Conservation (phyloP, 2,888 invertebrate species). For the Cephus runcator region DNA sequence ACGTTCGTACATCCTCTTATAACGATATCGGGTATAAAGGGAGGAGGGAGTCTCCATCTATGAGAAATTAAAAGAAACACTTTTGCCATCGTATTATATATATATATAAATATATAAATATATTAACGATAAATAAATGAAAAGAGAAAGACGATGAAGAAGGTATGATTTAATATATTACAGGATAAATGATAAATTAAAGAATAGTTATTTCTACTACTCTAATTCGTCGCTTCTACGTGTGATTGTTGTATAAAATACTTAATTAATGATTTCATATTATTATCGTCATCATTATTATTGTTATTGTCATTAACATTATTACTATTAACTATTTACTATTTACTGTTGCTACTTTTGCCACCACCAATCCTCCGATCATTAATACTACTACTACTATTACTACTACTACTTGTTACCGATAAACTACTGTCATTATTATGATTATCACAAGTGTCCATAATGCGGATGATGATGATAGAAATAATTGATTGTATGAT, state of each 20-base stretch:
- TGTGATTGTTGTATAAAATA: slow-evolving; percentile 65
- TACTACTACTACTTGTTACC: slow-evolving; percentile 14
- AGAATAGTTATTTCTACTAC: slow-evolving; percentile 63
- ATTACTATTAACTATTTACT: slow-evolving; percentile 30
- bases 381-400: slow-evolving; percentile 35
- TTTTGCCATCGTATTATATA: slow-evolving; percentile 51
- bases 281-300: slow-evolving; percentile 39
- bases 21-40: slow-evolving; percentile 47
- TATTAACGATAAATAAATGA: slow-evolving; percentile 26
- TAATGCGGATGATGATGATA: slow-evolving; percentile 23
- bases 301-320: slow-evolving; percentile 38
- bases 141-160: slow-evolving; percentile 5
- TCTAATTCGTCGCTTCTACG: slow-evolving; percentile 65
- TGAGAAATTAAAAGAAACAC: slow-evolving; percentile 43
- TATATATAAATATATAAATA: slow-evolving; percentile 42
- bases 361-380: slow-evolving; percentile 29
- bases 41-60: slow-evolving; percentile 32
- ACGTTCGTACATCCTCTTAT: slow-evolving; percentile 63
- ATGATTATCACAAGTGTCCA: slow-evolving; percentile 25
- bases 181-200: slow-evolving; percentile 45
- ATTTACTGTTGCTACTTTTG: slow-evolving; percentile 27
- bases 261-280: slow-evolving; percentile 45
- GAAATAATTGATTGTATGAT: slow-evolving; percentile 32
- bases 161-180: slow-evolving; percentile 58
- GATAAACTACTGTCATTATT: slow-evolving; percentile 31